phyloP scores from a whole-genome alignment of 1,140 invertebrate genomes.

The Phthorimaea operculella region DNA sequence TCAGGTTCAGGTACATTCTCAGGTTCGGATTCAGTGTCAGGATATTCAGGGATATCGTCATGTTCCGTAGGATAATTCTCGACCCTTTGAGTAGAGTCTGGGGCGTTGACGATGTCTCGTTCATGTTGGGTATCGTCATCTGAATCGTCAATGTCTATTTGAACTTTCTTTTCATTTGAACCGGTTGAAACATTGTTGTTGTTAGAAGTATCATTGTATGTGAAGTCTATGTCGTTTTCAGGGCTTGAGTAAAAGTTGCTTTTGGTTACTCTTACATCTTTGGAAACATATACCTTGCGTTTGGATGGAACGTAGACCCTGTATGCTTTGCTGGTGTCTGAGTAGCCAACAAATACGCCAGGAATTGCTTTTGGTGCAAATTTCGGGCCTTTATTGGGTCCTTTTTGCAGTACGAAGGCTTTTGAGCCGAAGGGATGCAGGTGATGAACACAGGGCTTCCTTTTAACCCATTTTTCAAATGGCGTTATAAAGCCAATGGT shows the following conservation, averaged over 20 bases:
- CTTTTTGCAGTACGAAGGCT: neutral
- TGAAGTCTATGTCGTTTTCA: too few species aligned
- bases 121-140: neutral
- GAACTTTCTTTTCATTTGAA: neutral
- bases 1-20: neutral
- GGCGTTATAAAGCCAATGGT: constrained; percentile 3
- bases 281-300: neutral
- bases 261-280: constrained; percentile 2
- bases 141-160: neutral
- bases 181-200: neutral
- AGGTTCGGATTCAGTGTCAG: too few species aligned
- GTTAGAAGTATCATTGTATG: too few species aligned
- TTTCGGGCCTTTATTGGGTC: neutral
- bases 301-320: neutral
- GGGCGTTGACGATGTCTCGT: neutral
- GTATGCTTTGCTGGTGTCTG: neutral
- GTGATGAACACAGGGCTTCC: constrained; percentile 9
- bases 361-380: neutral
- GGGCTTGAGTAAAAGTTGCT: neutral
- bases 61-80: neutral
- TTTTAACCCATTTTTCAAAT: constrained; percentile 8
- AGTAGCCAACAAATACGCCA: constrained; percentile 2
- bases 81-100: neutral
- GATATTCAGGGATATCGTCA: neutral
- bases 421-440: constrained; percentile 1